Percentiles rank a stretch among this genome's conserved stretches.
Conservation (phyloP, 2,797 vertebrate species). For the Neoniphon sammara region DNA sequence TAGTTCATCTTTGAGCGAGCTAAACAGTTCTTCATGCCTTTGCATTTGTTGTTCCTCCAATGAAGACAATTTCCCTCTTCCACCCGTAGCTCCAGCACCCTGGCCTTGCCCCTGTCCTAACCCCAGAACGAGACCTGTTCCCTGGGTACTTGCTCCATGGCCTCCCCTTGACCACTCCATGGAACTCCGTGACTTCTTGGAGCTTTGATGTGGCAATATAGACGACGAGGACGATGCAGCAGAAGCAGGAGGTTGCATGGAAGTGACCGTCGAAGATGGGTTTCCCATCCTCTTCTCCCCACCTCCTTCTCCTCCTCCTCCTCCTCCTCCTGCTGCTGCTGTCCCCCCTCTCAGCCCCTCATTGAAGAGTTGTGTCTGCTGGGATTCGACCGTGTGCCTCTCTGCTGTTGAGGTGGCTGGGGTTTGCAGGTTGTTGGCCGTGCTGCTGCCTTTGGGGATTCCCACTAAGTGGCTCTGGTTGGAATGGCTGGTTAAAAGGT, state of each 20-base stretch:
- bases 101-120: conserved; percentile 73
- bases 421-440: conserved; percentile 78
- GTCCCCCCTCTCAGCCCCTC: conserved; percentile 84
- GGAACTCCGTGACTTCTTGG: conserved; percentile 86
- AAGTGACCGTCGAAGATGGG: conserved; percentile 73
- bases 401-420: conserved; percentile 67
- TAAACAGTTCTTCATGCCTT: conserved; percentile 89
- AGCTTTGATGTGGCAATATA: conserved; percentile 80
- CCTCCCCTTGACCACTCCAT: conserved; percentile 87
- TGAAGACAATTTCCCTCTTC: conserved; percentile 84
- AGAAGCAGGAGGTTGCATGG: conserved; percentile 86
- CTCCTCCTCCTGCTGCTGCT: conserved; percentile 67
- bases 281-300: conserved; percentile 65
- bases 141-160: conserved; percentile 77
- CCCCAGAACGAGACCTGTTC: conserved; percentile 60
- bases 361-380: conserved; percentile 84
- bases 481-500: conserved; percentile 92
- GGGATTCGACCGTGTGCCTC: conserved; percentile 74
- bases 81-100: conserved; percentile 58
- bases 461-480: conserved; percentile 97
- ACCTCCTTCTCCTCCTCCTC: conserved; percentile 34
- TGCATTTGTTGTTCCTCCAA: conserved; percentile 88
- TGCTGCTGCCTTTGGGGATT: conserved; percentile 86
- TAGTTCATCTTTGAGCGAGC: conserved; percentile 87
- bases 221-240: conserved; percentile 75